Conservation (phyloP, 2,797 vertebrate genomes). For the Typhlichthys subterraneus region DNA sequence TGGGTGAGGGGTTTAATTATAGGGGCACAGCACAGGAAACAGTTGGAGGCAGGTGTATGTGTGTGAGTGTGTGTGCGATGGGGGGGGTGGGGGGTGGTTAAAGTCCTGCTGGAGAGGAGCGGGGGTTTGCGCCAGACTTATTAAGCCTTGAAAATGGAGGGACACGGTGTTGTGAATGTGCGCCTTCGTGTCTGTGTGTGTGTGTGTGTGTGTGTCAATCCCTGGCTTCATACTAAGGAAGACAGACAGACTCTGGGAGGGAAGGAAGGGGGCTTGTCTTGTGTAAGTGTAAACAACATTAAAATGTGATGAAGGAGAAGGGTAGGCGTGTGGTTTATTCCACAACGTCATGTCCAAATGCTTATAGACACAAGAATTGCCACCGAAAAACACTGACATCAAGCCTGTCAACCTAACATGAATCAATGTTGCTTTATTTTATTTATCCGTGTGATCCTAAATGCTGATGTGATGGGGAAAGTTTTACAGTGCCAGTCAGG, state of each 20-base stretch:
- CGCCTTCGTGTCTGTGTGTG: not conserved
- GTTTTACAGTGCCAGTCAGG: constrained; percentile 44
- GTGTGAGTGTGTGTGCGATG: constrained; percentile 1
- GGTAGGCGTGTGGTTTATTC: no score
- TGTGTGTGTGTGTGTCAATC: constrained; percentile 17
- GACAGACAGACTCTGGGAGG: not conserved
- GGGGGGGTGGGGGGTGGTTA: not conserved
- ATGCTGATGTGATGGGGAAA: not conserved
- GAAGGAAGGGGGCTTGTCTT: no score
- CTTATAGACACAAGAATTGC: no score
- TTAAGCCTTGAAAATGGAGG: constrained; percentile 46
- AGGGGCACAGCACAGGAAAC: constrained; percentile 34
- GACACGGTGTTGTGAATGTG: constrained; percentile 1
- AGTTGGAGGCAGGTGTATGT: constrained; percentile 20
- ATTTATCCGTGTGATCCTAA: not conserved
- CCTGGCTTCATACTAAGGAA: constrained; percentile 54
- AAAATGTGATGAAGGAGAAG: not conserved
- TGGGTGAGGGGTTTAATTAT: constrained; percentile 45
- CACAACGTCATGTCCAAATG: no score
- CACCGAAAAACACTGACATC: no score
- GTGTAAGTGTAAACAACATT: no score
- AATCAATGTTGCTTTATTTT: no score
- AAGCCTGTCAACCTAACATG: no score
- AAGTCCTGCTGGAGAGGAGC: not conserved
- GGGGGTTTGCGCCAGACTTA: constrained; percentile 23